Percentiles rank a stretch among this genome's conserved stretches.
Conservation (phyloP, 2,113 vertebrate genomes). For the Anoura caudifer region DNA sequence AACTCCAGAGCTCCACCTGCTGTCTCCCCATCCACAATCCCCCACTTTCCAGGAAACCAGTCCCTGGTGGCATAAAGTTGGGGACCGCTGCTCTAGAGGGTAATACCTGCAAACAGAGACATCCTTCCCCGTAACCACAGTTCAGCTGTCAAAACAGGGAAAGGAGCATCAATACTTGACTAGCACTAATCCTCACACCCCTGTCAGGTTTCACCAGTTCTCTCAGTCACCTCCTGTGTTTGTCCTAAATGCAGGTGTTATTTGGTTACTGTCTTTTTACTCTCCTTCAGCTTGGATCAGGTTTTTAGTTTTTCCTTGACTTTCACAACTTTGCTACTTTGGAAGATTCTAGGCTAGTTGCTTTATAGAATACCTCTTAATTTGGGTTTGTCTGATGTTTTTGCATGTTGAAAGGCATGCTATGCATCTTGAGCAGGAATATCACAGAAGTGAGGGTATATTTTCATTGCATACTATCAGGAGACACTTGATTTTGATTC, state of each 20-base stretch:
- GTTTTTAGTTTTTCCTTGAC: background rate
- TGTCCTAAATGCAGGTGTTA: background rate
- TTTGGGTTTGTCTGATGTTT: background rate
- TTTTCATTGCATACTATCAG: background rate
- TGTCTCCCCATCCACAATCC: no score
- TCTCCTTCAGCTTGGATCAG: background rate
- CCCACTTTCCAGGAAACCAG: no score
- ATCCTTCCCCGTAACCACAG: background rate
- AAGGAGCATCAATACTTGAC: background rate
- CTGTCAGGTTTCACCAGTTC: background rate
- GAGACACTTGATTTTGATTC: background rate
- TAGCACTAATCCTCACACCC: background rate
- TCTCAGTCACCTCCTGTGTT: background rate
- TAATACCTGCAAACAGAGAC: background rate
- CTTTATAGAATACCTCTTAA: background rate
- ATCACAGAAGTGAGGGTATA: background rate
- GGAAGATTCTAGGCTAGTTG: background rate
- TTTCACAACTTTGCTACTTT: background rate
- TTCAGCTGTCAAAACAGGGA: background rate
- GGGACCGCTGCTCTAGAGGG: background rate
- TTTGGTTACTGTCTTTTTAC: background rate
- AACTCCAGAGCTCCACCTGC: no score
- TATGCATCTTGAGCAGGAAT: background rate
- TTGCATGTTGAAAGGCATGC: background rate
- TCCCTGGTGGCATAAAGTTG: no score